These are phyloP conservation scores for Mesocentrotus franciscanus DNA, from an alignment of 53 echinoderm and acorn worm species.

Conservation along the genomic window DNA sequence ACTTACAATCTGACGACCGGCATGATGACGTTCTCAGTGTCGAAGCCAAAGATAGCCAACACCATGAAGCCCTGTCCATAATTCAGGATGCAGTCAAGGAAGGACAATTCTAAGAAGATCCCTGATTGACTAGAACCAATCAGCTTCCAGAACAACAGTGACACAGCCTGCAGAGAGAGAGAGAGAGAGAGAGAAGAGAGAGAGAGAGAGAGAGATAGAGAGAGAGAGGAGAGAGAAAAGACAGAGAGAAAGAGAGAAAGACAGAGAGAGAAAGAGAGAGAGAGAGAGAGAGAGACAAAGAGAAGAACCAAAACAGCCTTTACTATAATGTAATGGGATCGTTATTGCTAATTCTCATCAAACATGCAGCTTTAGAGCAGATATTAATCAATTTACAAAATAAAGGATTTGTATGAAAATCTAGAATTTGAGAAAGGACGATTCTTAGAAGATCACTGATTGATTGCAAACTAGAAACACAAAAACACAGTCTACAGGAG, in stretches of 20 bases:
- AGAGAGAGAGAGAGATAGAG: not conserved
- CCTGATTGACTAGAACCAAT: slow-evolving; percentile 71
- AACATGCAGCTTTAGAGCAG: not conserved
- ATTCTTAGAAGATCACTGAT: not conserved
- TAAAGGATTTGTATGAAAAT: too few species aligned
- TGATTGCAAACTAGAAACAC: not conserved
- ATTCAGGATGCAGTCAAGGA: slow-evolving; percentile 83
- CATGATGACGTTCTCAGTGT: slow-evolving; percentile 71
- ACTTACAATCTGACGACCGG: slow-evolving; percentile 62
- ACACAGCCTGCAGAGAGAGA: slow-evolving; percentile 74
- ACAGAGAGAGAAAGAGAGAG: not conserved
- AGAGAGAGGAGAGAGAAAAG: not conserved
- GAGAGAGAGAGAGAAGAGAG: not conserved
- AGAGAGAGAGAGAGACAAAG: not conserved
- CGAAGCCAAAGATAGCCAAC: slow-evolving; percentile 84
- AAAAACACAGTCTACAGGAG: too few species aligned
- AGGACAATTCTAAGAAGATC: slow-evolving; percentile 78
- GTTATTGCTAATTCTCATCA: not conserved
- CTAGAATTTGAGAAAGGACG: not conserved
- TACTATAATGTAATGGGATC: too few species aligned
- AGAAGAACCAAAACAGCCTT: too few species aligned
- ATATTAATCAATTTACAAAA: too few species aligned
- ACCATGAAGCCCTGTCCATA: slow-evolving; percentile 88
- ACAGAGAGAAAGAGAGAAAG: not conserved
- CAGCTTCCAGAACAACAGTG: slow-evolving; percentile 80